Evolutionary conservation across 2,113 vertebrate species (phyloP).

Genomic region (Aramus guarauna): DNA sequence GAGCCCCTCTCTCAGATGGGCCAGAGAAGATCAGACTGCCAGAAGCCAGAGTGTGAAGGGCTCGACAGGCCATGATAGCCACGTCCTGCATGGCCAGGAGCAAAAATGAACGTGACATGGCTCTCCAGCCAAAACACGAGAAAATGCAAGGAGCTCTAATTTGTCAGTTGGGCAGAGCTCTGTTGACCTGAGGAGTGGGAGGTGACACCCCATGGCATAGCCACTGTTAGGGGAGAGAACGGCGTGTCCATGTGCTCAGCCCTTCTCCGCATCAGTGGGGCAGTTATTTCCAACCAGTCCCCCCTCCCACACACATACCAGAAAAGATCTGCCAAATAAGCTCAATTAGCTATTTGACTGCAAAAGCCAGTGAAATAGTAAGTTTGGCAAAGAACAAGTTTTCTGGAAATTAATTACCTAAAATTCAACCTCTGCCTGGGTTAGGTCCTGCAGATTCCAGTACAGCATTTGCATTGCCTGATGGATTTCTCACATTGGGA

Average conservation of each 20-base stretch:
- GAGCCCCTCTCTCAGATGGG: not conserved
- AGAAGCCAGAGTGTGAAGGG: not conserved
- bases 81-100: not conserved
- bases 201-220: not conserved
- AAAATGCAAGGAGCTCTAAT: not conserved
- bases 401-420: conserved; percentile 36
- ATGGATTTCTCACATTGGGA: not conserved
- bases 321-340: not conserved
- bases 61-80: fast-evolving
- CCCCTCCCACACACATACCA: not conserved
- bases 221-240: not conserved
- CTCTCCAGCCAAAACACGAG: not conserved
- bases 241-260: not conserved
- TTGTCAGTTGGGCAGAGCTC: not conserved
- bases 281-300: not conserved
- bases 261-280: not conserved
- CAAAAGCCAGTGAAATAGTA: not conserved
- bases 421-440: not conserved
- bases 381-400: not conserved
- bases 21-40: not conserved
- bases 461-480: not conserved
- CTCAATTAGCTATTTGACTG: not conserved
- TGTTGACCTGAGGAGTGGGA: not conserved
- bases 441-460: not conserved
- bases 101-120: not conserved